Evolutionary conservation across 2,797 vertebrate species (phyloP).

Genomic region (Brachyalestes nurse): DNA sequence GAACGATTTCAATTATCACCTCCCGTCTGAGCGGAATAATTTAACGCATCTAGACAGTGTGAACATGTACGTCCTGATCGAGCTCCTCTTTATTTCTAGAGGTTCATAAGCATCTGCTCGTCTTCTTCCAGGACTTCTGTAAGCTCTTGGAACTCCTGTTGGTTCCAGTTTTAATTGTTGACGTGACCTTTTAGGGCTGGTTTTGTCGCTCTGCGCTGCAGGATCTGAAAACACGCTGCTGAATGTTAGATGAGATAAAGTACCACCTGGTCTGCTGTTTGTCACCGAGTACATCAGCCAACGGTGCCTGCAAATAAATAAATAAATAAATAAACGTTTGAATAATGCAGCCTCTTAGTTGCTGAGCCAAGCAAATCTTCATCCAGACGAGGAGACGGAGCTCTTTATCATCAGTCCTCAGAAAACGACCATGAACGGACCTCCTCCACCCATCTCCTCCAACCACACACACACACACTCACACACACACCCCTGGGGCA

Average conservation of each 20-base stretch:
- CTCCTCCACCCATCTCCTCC: constrained; percentile 48
- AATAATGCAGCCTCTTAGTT: constrained; percentile 1
- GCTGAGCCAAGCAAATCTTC: constrained; percentile 22
- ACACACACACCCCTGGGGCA: not conserved
- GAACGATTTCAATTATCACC: constrained; percentile 40
- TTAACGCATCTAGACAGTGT: not conserved
- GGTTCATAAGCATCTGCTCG: no score
- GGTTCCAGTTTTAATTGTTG: constrained; percentile 8
- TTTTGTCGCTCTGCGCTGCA: not conserved
- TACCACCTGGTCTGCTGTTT: constrained; percentile 10
- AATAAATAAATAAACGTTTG: constrained; percentile 29
- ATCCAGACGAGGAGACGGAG: constrained; percentile 1
- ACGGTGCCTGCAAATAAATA: not conserved
- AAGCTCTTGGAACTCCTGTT: not conserved
- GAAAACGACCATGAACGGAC: constrained; percentile 19
- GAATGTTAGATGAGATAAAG: constrained; percentile 18
- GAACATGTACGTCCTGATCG: not conserved
- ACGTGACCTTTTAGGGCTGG: constrained; percentile 19
- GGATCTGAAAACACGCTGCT: constrained; percentile 10
- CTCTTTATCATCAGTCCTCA: constrained; percentile 37
- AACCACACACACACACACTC: no score
- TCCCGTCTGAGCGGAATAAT: constrained; percentile 11
- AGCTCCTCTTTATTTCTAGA: not conserved
- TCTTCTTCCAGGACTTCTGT: not conserved
- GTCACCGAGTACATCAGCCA: not conserved